These are phyloP conservation scores for Huso huso DNA, from an alignment of 2,797 vertebrate genomes.

Conservation along the genomic window DNA sequence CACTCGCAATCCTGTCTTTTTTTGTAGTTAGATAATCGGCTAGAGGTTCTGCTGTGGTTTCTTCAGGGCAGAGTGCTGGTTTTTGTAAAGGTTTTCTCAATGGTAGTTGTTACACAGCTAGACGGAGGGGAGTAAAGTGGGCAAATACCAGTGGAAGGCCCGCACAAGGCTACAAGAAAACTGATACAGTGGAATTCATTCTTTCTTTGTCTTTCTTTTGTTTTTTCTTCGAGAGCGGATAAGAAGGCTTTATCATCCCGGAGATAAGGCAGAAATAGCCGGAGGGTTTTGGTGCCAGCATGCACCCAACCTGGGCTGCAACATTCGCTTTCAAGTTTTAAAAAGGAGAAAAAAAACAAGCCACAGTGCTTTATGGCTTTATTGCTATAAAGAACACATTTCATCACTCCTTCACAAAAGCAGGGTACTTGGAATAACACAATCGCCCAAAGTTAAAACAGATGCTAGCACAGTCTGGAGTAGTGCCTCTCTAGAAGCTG, in stretches of 20 bases:
- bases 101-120: too few relatives aligned
- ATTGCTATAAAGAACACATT: constrained; percentile 54
- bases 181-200: constrained; percentile 16
- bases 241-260: constrained; percentile 1
- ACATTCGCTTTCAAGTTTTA: constrained; percentile 7
- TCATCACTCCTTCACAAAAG: constrained; percentile 61
- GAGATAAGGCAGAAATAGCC: too few relatives aligned
- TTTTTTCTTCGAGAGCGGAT: constrained; percentile 11
- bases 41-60: too few relatives aligned
- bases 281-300: neutral
- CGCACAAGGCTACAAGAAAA: too few relatives aligned
- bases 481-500: constrained; percentile 35
- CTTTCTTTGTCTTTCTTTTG: constrained; percentile 22
- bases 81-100: too few relatives aligned
- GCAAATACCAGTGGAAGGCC: too few relatives aligned
- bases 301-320: constrained; percentile 1
- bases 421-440: constrained; percentile 59
- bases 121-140: too few relatives aligned
- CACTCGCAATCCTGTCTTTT: too few relatives aligned
- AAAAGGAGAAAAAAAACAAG: constrained; percentile 23
- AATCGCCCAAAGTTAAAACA: constrained; percentile 67
- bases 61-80: too few relatives aligned
- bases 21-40: too few relatives aligned
- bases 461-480: constrained; percentile 54
- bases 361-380: constrained; percentile 39